Evolutionary conservation across 2,888 invertebrate species (phyloP), one percentile per base, ranked within the genome.

Genomic region (Cynaeus angustus): DNA sequence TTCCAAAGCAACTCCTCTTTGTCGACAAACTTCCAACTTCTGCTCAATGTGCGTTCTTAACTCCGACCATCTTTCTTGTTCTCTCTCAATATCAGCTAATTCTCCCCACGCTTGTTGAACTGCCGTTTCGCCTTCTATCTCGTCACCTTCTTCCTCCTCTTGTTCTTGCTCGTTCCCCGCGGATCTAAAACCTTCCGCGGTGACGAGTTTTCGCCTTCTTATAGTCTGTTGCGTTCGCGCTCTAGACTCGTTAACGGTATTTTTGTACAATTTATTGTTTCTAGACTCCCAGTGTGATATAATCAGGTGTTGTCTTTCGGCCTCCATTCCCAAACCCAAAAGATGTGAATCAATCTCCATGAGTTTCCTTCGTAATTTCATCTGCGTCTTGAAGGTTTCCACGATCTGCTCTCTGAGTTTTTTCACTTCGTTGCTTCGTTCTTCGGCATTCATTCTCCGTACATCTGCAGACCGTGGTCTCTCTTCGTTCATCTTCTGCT

Each of bases 281-380:
- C 92, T 88, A 9, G 94, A 93, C 82, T 94, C 94, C 94, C 94
- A 97, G 84, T 96, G 95, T 1, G 92, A 92, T 48, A 98, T 94
- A 50, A 96, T 90, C 70, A 95, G 91, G 79, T 96, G 94, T 79
- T 97, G 95, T 45, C 95, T 88, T 82, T 96, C 96, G 0, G 95
- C 93, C 78, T 97, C 97, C 79, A 97, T 88, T 33, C 94, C 95
- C 48, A 97, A 86, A 1, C 96, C 95, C 74, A 97, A 85, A 58
- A 97, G 86, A 79, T 95, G 94, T 75, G 95, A 96, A 84, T 98
- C 97, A 8, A 97, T 89, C 83, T 97, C 96, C 90, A 98, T 93
- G 21, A 98, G 86, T 59, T 94, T 91, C 30, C 94, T 88, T 76
- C 97, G 88, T 33, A 97, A 86, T 72, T 95, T 91, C 96, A 97